Percentiles rank a stretch among this genome's conserved stretches.
These are phyloP conservation scores for Lasioglossum albipes DNA, from an alignment of 1,140 invertebrate genomes.

Conservation along the genomic window DNA sequence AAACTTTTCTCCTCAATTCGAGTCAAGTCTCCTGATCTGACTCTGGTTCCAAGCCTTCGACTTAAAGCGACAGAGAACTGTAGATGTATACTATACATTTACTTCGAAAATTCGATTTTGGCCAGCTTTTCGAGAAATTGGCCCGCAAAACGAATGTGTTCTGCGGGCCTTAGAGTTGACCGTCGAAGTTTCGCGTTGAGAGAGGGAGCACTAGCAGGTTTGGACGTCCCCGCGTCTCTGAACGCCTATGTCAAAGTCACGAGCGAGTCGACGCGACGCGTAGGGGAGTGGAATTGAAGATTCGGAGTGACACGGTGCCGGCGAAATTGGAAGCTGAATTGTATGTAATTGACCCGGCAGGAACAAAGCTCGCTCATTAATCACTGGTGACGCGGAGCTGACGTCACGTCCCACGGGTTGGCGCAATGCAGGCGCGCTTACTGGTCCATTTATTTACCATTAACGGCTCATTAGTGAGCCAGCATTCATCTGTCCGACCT, in stretches of 20 bases:
- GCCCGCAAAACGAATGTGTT: no score
- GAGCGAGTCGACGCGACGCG: not conserved
- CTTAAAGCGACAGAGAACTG: no score
- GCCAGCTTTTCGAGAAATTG: no score
- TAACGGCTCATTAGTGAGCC: constrained; percentile 75
- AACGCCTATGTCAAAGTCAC: constrained; percentile 14
- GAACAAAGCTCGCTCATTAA: constrained; percentile 74
- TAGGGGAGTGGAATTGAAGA: constrained; percentile 24
- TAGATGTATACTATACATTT: no score
- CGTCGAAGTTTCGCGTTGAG: not conserved
- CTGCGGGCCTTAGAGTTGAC: not conserved
- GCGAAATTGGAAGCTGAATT: constrained; percentile 47
- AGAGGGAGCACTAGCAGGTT: not conserved
- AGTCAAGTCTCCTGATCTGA: no score
- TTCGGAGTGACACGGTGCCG: constrained; percentile 40
- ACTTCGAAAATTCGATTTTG: no score
- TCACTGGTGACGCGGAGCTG: constrained; percentile 71
- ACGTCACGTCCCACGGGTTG: constrained; percentile 67
- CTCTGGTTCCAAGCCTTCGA: no score
- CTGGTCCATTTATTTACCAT: constrained; percentile 75
- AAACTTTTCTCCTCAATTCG: no score
- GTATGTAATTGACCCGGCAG: constrained; percentile 64
- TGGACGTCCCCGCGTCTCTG: not conserved
- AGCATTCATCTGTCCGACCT: constrained; percentile 49
- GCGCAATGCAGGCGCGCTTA: constrained; percentile 66